Evolutionary conservation across 2,888 invertebrate genomes (phyloP), one percentile per base, ranked within the genome.

Genomic region (Coelinius sp.): DNA sequence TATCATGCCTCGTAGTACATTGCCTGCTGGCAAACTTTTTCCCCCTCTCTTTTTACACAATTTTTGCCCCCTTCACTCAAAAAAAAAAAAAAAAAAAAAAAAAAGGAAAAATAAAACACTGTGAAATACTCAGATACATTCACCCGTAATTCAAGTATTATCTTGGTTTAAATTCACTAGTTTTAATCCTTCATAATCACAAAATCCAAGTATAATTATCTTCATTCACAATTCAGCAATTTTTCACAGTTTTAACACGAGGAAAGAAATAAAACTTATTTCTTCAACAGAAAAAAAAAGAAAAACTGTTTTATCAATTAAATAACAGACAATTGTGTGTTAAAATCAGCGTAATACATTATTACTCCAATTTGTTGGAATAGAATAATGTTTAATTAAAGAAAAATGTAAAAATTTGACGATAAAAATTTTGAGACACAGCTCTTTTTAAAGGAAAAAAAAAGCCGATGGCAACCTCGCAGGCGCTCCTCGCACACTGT

Each of bases 401-500:
- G 12, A 41, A 31, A 14, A 38, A 24, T 41, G 46, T 25, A 14
- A 44, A 27, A 56, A 41, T 53, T 38, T 20, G n/a, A 56, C n/a
- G 27, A 22, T 24, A 27, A 68, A 67, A 67, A 53, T 56, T 12
- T 46, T 62, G 49, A 49, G 63, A 31, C n/a, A n/a, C n/a, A n/a
- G n/a, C n/a, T n/a, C n/a, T n/a, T n/a, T n/a, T 20, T 38, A 67
- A 74, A 73, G 74, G 74, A 73, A 75, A 70, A 77, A n/a, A n/a
- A n/a, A n/a, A n/a, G n/a, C 44, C 77, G 83, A 81, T 81, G 80
- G 80, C 75, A 76, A 77, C 81, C 78, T 80, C 77, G 79, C 81
- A 82, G 80, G 73, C 77, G 82, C 80, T 79, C 81, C 80, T 82
- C 80, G 82, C 84, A 86, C 81, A 83, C 83, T 83, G 78, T 77